Conservation (phyloP, 2,113 vertebrate species). For the Podocnemis expansa region DNA sequence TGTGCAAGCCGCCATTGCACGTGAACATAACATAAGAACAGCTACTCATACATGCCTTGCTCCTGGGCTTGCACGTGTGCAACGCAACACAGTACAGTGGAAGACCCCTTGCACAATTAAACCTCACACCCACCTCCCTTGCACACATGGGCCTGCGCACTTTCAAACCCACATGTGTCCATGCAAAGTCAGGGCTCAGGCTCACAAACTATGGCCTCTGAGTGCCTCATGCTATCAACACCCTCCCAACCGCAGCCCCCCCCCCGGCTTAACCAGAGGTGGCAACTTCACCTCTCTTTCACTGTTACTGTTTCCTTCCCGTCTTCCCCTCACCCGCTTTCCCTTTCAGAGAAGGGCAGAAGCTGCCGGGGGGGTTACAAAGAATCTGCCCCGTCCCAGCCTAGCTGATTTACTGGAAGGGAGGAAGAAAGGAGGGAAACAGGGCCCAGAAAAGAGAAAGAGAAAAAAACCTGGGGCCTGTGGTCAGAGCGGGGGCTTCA, state of each 20-base stretch:
- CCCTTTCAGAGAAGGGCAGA: not conserved
- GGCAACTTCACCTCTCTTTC: not conserved
- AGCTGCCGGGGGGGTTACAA: no score
- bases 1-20: not conserved
- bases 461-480: not conserved
- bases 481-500: no score
- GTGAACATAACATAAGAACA: no score
- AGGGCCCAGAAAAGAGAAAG: not conserved
- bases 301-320: not conserved
- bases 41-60: no score
- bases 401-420: not conserved
- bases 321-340: not conserved
- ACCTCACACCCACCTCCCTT: no score
- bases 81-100: no score
- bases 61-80: no score
- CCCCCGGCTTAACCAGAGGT: not conserved
- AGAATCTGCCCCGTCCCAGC: not conserved
- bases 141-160: not conserved
- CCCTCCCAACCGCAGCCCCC: no score
- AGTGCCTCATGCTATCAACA: no score
- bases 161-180: no score
- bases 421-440: not conserved
- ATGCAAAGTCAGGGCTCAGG: not conserved
- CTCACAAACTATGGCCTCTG: not conserved
- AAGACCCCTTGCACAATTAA: not conserved